phyloP scores from a whole-genome alignment of 2,888 invertebrate species.

The Oscheius sp. region DNA sequence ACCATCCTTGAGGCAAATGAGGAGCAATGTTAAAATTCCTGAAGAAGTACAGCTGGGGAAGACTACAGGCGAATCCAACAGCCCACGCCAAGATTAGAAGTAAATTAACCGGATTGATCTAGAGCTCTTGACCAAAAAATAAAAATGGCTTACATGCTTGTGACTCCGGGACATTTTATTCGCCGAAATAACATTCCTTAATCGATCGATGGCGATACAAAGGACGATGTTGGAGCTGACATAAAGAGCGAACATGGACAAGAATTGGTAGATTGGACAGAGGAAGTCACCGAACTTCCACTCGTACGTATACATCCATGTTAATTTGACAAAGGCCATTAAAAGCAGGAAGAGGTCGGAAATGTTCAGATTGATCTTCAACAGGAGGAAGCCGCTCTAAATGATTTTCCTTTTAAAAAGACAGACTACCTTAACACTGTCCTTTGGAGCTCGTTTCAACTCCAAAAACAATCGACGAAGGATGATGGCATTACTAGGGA shows the following conservation, averaged over 20 bases:
- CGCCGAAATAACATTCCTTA: slow-evolving; percentile 64
- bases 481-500: slow-evolving; percentile 62
- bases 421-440: slow-evolving; percentile 54
- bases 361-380: slow-evolving; percentile 68
- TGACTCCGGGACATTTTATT: slow-evolving; percentile 35
- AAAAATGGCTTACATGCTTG: slow-evolving; percentile 29
- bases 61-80: slow-evolving; percentile 52
- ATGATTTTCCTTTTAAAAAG: slow-evolving; percentile 13
- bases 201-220: slow-evolving; percentile 66
- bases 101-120: slow-evolving; percentile 48
- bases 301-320: slow-evolving; percentile 65
- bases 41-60: slow-evolving; percentile 64
- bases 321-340: slow-evolving; percentile 61
- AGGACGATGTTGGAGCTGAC: slow-evolving; percentile 67
- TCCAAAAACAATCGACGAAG: slow-evolving; percentile 54
- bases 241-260: slow-evolving; percentile 67
- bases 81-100: slow-evolving; percentile 53
- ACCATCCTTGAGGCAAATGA: slow-evolving; percentile 42
- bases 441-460: slow-evolving; percentile 45
- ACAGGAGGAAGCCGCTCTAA: slow-evolving; percentile 64
- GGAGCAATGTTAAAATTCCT: slow-evolving; percentile 52
- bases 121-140: background rate
- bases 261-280: slow-evolving; percentile 53
- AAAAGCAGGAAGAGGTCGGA: slow-evolving; percentile 63
- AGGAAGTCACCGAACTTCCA: slow-evolving; percentile 62